Evolutionary conservation across 2,797 vertebrate species (phyloP), one percentile per base, ranked within the genome.

Genomic region (Eremophila alpestris): DNA sequence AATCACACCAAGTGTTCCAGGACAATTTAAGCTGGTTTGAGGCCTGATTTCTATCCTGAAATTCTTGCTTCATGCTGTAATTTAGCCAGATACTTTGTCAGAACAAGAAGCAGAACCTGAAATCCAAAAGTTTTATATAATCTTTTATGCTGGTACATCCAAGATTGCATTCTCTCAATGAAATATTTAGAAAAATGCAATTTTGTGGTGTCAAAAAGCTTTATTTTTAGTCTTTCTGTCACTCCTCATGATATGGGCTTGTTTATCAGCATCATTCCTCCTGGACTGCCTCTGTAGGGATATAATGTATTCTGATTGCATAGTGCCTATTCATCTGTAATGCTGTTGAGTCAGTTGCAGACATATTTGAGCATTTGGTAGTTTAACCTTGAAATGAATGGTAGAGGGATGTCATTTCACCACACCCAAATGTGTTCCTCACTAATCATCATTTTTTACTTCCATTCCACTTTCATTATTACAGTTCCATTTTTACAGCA

Each of bases 371-470:
- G 74, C 45, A 64, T 89, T 93, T 81, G 56, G 40, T 93, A 82
- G 55, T 63, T 95, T 93, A 95, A 95, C 87, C 89, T 97, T 94
- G 82, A 87, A 86, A 76, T 77, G 84, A 93, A 94, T 87, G 51
- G 46, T 69, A 83, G 45, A 26, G 76, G 32, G 62, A 81, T 68
- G 32, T 59, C 63, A 82, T 83, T 89, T 69, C 82, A 86, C 67
- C 83, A 93, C 85, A 93, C 73, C 67, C 85, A 95, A 81, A 81
- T 74, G 52, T 54, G 36, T 56, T 89, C 48, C 67, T 70, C 27
- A 77, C 32, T 86, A 89, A 51, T 84, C 54, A 64, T 82, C 18
- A 27, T 4, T 89, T 92, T 79, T 79, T 77, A 38, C 15, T 78
- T 90, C 69, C 52, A 52, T 85, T 83, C 64, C 32, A 38, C 19